Conservation (phyloP, 2,888 invertebrate species). For the Dysmachus trigonus region DNA sequence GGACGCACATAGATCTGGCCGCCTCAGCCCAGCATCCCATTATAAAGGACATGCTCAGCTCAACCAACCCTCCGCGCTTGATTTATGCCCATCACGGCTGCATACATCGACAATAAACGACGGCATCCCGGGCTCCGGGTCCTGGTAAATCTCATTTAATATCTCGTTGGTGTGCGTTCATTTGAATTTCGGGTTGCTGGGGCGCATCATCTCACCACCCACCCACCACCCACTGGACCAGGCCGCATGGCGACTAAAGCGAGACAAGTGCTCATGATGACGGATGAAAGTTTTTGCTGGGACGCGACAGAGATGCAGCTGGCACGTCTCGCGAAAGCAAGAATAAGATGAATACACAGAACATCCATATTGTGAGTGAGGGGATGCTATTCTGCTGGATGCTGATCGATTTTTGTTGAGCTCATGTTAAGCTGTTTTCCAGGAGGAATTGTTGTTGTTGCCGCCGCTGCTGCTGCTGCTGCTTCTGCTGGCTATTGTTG, state of each 20-base stretch:
- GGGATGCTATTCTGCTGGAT: slow-evolving; percentile 25
- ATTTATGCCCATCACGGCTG: slow-evolving; percentile 28
- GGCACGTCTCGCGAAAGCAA: not conserved
- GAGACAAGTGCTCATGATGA: slow-evolving; percentile 28
- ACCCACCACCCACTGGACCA: slow-evolving; percentile 4
- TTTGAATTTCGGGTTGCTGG: slow-evolving; percentile 15
- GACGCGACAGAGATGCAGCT: not conserved
- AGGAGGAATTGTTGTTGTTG: slow-evolving; percentile 4
- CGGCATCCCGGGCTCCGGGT: not conserved
- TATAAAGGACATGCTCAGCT: slow-evolving; percentile 41
- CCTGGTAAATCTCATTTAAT: slow-evolving; percentile 42
- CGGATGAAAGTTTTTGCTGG: slow-evolving; percentile 16
- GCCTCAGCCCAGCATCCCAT: slow-evolving; percentile 19
- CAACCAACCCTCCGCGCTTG: slow-evolving; percentile 29
- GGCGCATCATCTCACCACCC: not conserved
- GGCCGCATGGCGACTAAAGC: not conserved
- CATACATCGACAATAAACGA: not conserved
- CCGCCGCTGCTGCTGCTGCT: slow-evolving; percentile 26
- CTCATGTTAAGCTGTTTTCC: slow-evolving; percentile 44
- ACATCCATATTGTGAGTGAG: not conserved
- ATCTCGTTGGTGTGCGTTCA: slow-evolving; percentile 27
- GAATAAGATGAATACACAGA: not conserved
- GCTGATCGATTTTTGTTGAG: slow-evolving; percentile 47
- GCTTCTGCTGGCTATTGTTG: slow-evolving; percentile 30
- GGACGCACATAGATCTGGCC: not conserved